phyloP scores from a whole-genome alignment of 2,888 invertebrate species.

The Agrotis clavis region DNA sequence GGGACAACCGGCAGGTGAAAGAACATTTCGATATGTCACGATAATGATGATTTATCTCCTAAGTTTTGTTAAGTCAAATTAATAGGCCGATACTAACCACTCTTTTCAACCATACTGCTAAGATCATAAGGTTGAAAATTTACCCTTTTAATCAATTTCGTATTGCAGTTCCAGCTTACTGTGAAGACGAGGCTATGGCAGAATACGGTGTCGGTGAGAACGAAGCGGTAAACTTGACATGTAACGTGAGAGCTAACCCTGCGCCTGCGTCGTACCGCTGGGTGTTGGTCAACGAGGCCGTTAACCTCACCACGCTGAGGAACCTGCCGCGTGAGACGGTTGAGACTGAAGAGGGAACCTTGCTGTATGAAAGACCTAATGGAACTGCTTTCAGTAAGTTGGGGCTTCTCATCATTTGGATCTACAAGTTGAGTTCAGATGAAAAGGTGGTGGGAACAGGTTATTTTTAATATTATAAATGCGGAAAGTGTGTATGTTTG shows the following conservation, averaged over 20 bases:
- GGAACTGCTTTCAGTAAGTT: conserved; percentile 80
- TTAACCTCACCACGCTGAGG: conserved; percentile 70
- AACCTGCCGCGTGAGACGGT: conserved; percentile 70
- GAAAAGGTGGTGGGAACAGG: not conserved
- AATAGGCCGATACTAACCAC: not conserved
- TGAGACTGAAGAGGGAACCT: conserved; percentile 74
- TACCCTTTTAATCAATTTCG: not conserved
- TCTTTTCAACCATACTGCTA: not conserved
- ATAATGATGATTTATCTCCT: not conserved
- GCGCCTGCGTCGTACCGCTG: conserved; percentile 79
- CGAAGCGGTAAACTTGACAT: conserved; percentile 83
- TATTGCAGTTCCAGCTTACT: conserved; percentile 81
- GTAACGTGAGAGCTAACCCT: conserved; percentile 81
- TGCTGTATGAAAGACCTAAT: conserved; percentile 80
- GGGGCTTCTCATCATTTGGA: not conserved
- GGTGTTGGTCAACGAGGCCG: conserved; percentile 79
- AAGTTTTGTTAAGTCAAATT: not conserved
- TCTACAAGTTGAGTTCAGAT: not conserved
- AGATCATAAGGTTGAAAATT: not conserved
- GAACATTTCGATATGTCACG: not conserved
- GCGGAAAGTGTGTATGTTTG: too few species aligned
- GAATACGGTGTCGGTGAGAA: conserved; percentile 83
- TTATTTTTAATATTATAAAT: not conserved
- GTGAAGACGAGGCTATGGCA: conserved; percentile 75
- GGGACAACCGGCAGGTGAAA: too few species aligned